Conservation (phyloP, 1,140 invertebrate species). For the Lepidurus couesii region DNA sequence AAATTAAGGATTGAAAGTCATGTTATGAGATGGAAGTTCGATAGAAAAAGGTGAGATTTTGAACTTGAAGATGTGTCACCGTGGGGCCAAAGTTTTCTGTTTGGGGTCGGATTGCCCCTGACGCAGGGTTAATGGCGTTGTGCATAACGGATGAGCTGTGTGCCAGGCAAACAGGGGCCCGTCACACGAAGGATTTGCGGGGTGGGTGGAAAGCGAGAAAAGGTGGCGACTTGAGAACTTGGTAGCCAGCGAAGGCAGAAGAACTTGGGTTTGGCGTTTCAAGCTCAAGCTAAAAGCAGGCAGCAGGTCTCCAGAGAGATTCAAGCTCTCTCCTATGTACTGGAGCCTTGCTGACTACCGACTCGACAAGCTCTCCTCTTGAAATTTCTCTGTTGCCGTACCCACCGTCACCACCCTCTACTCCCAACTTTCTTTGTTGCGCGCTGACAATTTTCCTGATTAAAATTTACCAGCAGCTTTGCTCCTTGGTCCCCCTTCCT, state of each 20-base stretch:
- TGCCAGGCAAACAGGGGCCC: not conserved
- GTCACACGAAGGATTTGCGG: not conserved
- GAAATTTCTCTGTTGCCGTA: too few species aligned
- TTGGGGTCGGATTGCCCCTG: not conserved
- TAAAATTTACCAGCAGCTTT: not conserved
- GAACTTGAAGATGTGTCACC: not conserved
- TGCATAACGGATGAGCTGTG: conserved; percentile 4
- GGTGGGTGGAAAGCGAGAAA: not conserved
- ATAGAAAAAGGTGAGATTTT: too few species aligned
- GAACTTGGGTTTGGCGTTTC: not conserved
- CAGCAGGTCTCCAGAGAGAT: too few species aligned
- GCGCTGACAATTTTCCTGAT: not conserved
- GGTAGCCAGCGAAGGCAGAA: not conserved
- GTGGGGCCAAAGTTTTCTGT: not conserved
- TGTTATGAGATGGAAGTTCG: too few species aligned
- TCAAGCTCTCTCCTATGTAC: too few species aligned
- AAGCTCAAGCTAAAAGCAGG: too few species aligned
- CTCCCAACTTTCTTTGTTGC: too few species aligned
- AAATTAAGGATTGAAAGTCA: too few species aligned
- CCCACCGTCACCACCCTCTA: too few species aligned
- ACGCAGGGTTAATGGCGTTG: not conserved
- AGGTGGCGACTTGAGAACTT: not conserved
- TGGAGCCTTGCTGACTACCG: too few species aligned
- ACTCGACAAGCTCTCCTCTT: too few species aligned
- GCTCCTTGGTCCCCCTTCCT: not conserved